Conservation (phyloP, 2,888 invertebrate genomes). For the Anthophora plumipes region DNA sequence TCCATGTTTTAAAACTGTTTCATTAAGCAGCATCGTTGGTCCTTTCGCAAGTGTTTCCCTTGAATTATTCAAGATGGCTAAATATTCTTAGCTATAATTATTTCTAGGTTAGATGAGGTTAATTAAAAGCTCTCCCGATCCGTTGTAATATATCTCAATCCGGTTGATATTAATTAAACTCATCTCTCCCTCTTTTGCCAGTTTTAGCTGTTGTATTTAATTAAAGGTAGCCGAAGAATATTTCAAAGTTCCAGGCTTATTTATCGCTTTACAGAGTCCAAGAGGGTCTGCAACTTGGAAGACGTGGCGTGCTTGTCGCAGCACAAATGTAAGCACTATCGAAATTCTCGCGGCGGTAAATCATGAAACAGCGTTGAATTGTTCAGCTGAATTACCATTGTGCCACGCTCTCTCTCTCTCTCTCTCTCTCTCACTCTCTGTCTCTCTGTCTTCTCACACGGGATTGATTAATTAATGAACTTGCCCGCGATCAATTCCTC, state of each 20-base stretch:
- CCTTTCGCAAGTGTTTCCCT: not conserved
- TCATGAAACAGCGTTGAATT: slow-evolving; percentile 8
- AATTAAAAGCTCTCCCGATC: not conserved
- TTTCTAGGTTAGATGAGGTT: not conserved
- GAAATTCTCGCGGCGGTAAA: slow-evolving; percentile 7
- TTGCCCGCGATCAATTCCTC: not conserved
- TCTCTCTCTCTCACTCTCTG: no score
- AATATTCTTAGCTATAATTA: no score
- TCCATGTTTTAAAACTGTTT: not conserved
- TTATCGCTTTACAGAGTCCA: slow-evolving; percentile 59
- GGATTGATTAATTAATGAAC: slow-evolving; percentile 17
- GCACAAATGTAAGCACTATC: slow-evolving; percentile 70
- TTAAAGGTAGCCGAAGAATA: not conserved
- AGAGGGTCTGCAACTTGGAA: slow-evolving; percentile 69
- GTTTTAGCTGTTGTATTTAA: not conserved
- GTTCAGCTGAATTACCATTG: not conserved
- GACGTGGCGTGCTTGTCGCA: slow-evolving; percentile 70
- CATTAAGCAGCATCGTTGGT: not conserved
- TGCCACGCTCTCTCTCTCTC: not conserved
- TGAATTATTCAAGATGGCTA: slow-evolving; percentile 5
- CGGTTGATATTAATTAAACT: not conserved
- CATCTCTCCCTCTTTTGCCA: no score
- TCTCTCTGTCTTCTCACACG: no score
- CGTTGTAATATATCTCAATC: not conserved
- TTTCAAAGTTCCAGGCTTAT: not conserved